A percentile compares a stretch with the other conserved stretches of the same genome.
phyloP scores from a whole-genome alignment of 2,113 vertebrate genomes.

The Oreochromis spilurus region DNA sequence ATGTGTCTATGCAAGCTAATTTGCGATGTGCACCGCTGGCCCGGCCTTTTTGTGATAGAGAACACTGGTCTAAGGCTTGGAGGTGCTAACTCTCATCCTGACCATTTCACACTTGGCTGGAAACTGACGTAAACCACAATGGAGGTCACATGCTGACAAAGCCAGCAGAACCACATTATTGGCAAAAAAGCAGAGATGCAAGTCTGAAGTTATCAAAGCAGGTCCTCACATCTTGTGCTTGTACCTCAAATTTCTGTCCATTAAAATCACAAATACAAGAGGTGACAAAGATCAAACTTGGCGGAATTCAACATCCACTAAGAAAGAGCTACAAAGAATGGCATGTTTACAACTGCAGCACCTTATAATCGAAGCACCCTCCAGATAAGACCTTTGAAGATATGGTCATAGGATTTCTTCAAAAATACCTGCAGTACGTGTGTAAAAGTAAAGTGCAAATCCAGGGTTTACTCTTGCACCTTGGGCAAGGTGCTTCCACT shows the following conservation, averaged over 20 bases:
- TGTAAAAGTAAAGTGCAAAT: neutral
- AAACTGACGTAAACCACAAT: neutral
- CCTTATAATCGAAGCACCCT: neutral
- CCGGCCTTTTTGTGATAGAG: neutral
- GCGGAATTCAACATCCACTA: neutral
- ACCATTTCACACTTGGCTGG: slow-evolving; percentile 33
- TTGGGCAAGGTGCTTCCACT: neutral
- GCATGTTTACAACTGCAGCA: neutral
- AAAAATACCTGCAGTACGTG: neutral
- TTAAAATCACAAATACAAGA: neutral
- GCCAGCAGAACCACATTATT: neutral
- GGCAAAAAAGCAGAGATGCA: neutral
- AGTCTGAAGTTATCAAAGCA: neutral
- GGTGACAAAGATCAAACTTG: neutral
- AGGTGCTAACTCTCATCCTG: neutral
- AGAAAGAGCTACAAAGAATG: neutral
- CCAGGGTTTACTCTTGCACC: neutral
- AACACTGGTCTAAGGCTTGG: neutral
- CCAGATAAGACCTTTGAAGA: neutral
- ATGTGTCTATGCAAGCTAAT: too few species aligned
- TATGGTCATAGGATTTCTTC: neutral
- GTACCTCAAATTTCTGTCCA: neutral
- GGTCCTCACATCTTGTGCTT: neutral
- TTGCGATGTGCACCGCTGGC: too few species aligned
- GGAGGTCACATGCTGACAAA: slow-evolving; percentile 6